Base-by-base conservation (phyloP, 2,888 invertebrate genomes). In the Polydesmus complanatus region DNA sequence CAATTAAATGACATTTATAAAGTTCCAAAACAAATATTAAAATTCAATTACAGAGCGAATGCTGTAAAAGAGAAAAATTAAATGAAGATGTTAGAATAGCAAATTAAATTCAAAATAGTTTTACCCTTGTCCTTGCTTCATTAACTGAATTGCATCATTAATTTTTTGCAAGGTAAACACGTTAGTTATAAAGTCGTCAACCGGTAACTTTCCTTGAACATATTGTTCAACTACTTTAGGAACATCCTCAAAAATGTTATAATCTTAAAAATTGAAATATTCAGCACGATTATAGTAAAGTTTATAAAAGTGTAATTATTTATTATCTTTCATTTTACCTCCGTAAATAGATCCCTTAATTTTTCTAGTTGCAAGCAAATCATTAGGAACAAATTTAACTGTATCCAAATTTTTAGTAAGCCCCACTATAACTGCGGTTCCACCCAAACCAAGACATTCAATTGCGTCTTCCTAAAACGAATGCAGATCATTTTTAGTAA, bases 1-100 rank as follows among this genome's bases (percentile, higher is more conserved):
- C 75, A 47, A 22, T 3, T 3, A 22, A 50, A 50, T 50, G 19
- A 2, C 50, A n/a, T n/a, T n/a, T n/a, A n/a, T n/a, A n/a, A n/a
- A n/a, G n/a, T n/a, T n/a, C n/a, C n/a, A n/a, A n/a, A n/a, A n/a
- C n/a, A 14, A 37, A 8, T 37, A 37, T 37, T 37, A 37, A 37
- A 37, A 37, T 37, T 37, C 37, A 8, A 37, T 37, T 5, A 37
- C 37, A 5, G 37, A 37, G 5, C 37, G 37, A 37, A 37, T 37
- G 5, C 37, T 37, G 37, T 37, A 37, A 19, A n/a, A 51, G n/a
- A 51, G 3, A 51, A 19, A 3, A 51, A 8, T 51, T 22, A n/a
- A n/a, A 14, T 51, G n/a, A 19, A 51, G 18, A 11, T 48, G 11
- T 48, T 14, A 18, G 48, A 48, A 18, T 14, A 48, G 18, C 18